A percentile compares a stretch with the other conserved stretches of the same genome.
These are phyloP conservation scores for Danio choprae DNA, from an alignment of 2,797 vertebrate species.

Conservation along the genomic window DNA sequence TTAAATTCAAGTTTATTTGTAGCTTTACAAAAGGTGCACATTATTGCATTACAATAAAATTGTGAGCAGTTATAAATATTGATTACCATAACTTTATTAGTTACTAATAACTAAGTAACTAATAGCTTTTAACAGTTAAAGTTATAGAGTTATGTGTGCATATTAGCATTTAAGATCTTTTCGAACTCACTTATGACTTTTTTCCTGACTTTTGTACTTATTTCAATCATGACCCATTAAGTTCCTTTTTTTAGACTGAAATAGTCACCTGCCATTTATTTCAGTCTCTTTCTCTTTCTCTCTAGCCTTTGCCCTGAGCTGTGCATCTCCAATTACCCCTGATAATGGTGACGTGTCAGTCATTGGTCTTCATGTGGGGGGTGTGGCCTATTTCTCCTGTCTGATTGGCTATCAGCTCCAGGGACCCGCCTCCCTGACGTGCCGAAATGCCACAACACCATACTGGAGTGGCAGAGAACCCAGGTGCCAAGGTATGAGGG, in stretches of 20 bases:
- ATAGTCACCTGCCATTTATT: neutral
- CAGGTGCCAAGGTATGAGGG: conserved; percentile 85
- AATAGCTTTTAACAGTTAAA: too few relatives aligned
- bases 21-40: too few relatives aligned
- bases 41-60: too few relatives aligned
- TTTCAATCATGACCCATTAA: too few relatives aligned
- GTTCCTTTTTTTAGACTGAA: neutral
- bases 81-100: too few relatives aligned
- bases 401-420: conserved; percentile 88
- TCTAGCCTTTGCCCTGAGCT: conserved; percentile 90
- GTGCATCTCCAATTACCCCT: conserved; percentile 86
- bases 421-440: conserved; percentile 83
- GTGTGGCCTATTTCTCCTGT: conserved; percentile 89
- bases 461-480: conserved; percentile 93
- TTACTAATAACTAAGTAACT: too few relatives aligned
- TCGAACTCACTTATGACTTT: too few relatives aligned
- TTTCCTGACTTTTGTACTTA: too few relatives aligned
- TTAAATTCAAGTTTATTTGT: too few relatives aligned
- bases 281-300: conserved; percentile 6
- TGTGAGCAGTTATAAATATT: too few relatives aligned
- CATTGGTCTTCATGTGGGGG: conserved; percentile 89
- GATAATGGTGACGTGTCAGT: conserved; percentile 89
- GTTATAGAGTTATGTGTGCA: too few relatives aligned
- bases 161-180: too few relatives aligned
- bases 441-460: conserved; percentile 92